phyloP scores from a whole-genome alignment of 53 echinoderm and acorn worm genomes.

The Paelopatides confundens region DNA sequence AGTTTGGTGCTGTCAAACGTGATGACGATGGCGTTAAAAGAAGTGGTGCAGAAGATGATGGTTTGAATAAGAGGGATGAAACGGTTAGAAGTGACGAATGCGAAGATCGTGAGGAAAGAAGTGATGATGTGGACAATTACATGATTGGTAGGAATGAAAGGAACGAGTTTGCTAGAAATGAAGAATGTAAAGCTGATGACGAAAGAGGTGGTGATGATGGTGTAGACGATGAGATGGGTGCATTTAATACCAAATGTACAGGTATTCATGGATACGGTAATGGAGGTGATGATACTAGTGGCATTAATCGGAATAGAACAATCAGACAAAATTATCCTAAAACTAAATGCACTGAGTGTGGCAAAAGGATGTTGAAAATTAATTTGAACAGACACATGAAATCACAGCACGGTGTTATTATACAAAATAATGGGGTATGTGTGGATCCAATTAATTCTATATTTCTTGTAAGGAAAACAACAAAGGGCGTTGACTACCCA shows the following conservation, averaged over 20 bases:
- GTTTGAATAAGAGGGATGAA: too few species aligned
- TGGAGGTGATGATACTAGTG: not conserved
- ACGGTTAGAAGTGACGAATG: not conserved
- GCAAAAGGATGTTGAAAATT: not conserved
- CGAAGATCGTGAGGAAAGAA: not conserved
- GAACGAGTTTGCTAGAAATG: not conserved
- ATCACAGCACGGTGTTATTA: not conserved
- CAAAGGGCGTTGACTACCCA: slow-evolving; percentile 25
- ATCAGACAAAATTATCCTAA: not conserved
- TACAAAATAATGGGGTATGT: not conserved
- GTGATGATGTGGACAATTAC: not conserved
- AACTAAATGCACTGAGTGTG: slow-evolving; percentile 19
- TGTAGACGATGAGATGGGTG: not conserved
- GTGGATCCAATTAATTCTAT: slow-evolving; percentile 5
- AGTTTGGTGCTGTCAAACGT: not conserved
- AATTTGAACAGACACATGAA: slow-evolving; percentile 14
- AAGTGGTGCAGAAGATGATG: not conserved
- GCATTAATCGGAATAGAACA: not conserved
- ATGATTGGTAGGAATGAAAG: not conserved
- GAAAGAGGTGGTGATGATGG: not conserved
- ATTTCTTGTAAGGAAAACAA: slow-evolving; percentile 5
- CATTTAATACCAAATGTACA: not conserved
- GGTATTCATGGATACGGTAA: not conserved
- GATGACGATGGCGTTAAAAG: not conserved
- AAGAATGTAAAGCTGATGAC: not conserved